These are phyloP conservation scores for Pangasius sanitwongsei DNA, from an alignment of 2,797 vertebrate genomes.

Conservation along the genomic window DNA sequence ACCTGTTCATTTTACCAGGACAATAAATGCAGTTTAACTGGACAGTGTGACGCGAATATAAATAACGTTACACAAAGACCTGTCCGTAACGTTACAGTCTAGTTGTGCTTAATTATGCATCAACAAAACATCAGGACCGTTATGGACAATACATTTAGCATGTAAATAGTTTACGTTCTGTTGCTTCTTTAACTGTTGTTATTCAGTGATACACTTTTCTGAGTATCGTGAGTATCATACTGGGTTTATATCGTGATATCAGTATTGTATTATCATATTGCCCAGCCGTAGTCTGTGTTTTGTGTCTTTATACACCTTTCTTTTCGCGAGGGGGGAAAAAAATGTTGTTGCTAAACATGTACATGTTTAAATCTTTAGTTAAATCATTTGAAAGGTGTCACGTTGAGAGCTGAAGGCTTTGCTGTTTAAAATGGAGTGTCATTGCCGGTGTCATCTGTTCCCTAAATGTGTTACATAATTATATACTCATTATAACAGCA, in stretches of 20 bases:
- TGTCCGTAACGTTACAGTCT: not conserved
- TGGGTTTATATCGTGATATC: not conserved
- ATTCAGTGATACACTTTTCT: no score
- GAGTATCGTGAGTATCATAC: not conserved
- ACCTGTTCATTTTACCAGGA: not conserved
- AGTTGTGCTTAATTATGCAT: not conserved
- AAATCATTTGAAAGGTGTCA: constrained; percentile 5
- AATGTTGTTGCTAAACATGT: not conserved
- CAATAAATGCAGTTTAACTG: not conserved
- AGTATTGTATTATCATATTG: not conserved
- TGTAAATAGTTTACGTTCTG: not conserved
- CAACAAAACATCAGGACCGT: not conserved
- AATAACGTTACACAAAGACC: not conserved
- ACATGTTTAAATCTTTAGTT: not conserved
- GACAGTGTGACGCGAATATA: not conserved
- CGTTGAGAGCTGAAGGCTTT: not conserved
- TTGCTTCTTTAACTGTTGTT: not conserved
- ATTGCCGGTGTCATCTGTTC: constrained; percentile 23
- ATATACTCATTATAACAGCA: constrained; percentile 30
- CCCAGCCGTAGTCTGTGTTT: no score
- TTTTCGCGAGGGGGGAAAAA: not conserved
- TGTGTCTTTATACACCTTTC: not conserved
- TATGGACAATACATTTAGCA: not conserved
- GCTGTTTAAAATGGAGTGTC: constrained; percentile 20
- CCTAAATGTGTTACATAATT: constrained; percentile 35